Conservation (phyloP, 2,888 invertebrate species). For the Geophilus truncorum region DNA sequence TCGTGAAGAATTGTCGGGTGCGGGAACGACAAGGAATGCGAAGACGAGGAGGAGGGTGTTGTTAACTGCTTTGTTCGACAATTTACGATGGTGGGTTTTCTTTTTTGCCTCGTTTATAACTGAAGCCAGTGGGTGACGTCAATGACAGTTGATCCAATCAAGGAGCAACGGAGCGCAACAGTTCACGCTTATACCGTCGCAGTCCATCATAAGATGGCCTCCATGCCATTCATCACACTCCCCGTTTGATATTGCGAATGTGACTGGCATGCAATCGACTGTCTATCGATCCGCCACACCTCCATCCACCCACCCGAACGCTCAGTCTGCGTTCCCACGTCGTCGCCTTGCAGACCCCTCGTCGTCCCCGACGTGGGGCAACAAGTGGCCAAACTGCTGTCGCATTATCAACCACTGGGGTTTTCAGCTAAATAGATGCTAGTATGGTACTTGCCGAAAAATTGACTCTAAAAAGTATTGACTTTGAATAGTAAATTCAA, state of each 20-base stretch:
- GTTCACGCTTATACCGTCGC: slow-evolving; percentile 6
- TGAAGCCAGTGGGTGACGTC: not conserved
- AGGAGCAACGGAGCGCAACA: not conserved
- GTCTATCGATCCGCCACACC: not conserved
- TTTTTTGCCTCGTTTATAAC: not conserved
- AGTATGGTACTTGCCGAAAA: no score
- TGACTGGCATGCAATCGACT: slow-evolving; percentile 15
- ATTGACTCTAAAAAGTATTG: no score
- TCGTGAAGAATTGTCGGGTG: not conserved
- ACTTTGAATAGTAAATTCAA: no score
- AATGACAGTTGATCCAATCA: slow-evolving; percentile 7
- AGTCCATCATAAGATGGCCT: slow-evolving; percentile 11
- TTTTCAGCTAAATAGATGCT: no score
- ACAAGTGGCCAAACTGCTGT: not conserved
- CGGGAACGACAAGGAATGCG: not conserved
- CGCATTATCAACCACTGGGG: no score
- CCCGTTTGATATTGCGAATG: not conserved
- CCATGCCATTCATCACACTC: not conserved
- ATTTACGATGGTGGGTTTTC: not conserved
- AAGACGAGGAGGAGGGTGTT: not conserved
- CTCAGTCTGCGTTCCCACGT: not conserved
- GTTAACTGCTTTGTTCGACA: not conserved
- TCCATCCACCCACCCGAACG: not conserved
- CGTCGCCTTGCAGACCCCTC: not conserved
- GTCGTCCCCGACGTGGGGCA: not conserved